These are phyloP conservation scores for Eleginops maclovinus DNA, from an alignment of 2,113 vertebrate species.

Conservation along the genomic window DNA sequence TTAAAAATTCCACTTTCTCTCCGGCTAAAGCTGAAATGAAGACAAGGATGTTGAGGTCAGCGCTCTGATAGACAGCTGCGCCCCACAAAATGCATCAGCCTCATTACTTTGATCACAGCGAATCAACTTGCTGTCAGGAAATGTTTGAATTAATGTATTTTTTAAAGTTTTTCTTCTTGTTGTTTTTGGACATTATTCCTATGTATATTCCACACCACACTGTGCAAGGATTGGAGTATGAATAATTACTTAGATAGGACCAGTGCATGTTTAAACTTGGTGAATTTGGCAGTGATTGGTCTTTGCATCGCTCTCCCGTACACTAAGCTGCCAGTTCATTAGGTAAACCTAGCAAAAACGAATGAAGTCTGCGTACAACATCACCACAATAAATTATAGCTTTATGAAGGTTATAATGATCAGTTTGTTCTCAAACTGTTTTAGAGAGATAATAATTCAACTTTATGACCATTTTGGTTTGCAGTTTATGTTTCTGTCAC, in stretches of 20 bases:
- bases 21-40: not conserved
- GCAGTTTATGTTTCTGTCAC: not conserved
- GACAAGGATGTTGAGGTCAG: conserved; percentile 17
- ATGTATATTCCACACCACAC: conserved; percentile 3
- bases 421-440: not conserved
- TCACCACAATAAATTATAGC: not conserved
- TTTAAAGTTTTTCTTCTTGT: not conserved
- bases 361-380: not conserved
- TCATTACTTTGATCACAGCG: conserved; percentile 20
- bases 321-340: conserved; percentile 6
- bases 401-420: not conserved
- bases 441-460: not conserved
- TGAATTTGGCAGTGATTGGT: conserved; percentile 4
- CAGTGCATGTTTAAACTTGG: not conserved
- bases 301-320: not conserved
- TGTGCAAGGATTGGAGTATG: not conserved
- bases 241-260: not conserved
- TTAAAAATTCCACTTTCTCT: not conserved
- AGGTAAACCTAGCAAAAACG: not conserved
- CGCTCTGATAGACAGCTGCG: not conserved
- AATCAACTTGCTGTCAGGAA: not conserved
- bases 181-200: not conserved
- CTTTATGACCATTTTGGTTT: not conserved
- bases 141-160: not conserved
- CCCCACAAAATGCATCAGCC: not conserved